Conservation (phyloP, 1,140 invertebrate species). For the Diploscapter pachys region DNA sequence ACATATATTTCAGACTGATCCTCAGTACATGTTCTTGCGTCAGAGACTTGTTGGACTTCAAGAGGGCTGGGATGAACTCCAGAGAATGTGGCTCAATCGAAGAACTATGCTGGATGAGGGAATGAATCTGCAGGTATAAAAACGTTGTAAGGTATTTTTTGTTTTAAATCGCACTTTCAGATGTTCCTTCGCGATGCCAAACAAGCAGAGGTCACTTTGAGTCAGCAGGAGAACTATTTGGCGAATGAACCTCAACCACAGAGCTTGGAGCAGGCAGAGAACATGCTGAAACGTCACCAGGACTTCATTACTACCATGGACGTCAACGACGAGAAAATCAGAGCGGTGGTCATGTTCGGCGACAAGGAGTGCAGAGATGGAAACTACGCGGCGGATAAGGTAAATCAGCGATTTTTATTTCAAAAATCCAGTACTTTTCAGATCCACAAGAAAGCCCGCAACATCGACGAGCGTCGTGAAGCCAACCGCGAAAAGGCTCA, state of each 20-base stretch:
- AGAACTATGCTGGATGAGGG: slow-evolving; percentile 90
- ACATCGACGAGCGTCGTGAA: slow-evolving; percentile 79
- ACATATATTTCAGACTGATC: slow-evolving; percentile 79
- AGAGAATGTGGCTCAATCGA: slow-evolving; percentile 99
- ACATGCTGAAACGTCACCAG: slow-evolving; percentile 92
- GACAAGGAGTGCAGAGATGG: slow-evolving; percentile 76
- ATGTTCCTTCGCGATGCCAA: slow-evolving; percentile 92
- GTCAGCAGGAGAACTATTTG: slow-evolving; percentile 92
- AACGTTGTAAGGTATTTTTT: slow-evolving; percentile 44
- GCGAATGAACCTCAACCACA: slow-evolving; percentile 89
- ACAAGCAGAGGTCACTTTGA: slow-evolving; percentile 92
- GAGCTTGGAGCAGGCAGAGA: slow-evolving; percentile 93
- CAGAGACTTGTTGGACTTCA: slow-evolving; percentile 86
- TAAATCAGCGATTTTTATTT: no score
- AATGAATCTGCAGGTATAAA: slow-evolving; percentile 65
- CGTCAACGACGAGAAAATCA: slow-evolving; percentile 98
- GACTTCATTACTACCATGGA: slow-evolving; percentile 99
- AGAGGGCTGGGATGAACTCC: slow-evolving; percentile 96
- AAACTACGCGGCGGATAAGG: slow-evolving; percentile 71
- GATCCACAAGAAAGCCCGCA: slow-evolving; percentile 89
- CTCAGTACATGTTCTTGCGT: slow-evolving; percentile 68
- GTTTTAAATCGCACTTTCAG: slow-evolving; percentile 65
- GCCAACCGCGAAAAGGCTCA: slow-evolving; percentile 84
- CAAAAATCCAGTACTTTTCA: no score
- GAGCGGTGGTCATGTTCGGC: slow-evolving; percentile 80